Evolutionary conservation across 1,140 invertebrate genomes (phyloP), one percentile per base, ranked within the genome.

Genomic region (Papilio aristodemus): DNA sequence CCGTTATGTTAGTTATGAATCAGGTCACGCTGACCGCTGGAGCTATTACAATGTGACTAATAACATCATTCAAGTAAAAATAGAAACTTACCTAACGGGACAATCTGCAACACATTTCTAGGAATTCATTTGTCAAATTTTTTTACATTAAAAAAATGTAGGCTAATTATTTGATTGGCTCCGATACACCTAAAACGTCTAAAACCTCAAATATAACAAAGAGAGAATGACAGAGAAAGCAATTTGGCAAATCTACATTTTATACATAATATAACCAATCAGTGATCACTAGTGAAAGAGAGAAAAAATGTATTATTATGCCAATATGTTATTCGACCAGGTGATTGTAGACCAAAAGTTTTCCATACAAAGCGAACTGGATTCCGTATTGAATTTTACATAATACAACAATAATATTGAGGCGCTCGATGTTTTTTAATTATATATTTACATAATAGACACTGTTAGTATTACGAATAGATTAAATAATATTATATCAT

Each of bases 331-430:
- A 50, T 13, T 50, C 4, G 8, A 50, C 19, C 8, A 9, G 17
- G 4, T 22, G 10, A 22, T 22, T 50, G 10, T 50, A 22, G 19
- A 50, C 17, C 19, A 54, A 22, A 54, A 54, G 19, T 25, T 54
- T 54, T 54, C 46, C 46, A 54, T 7, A 9, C 46, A 0, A 10
- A 22, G 4, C 10, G 22, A 54, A 54, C 17, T 25, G 46, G 46
- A 54, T 50, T 50, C 43, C 19, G 19, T 4, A 17, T 22, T 22
- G 22, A 22, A 54, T 54, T 54, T 54, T 54, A 54, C 19, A 54
- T 54, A 25, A 54, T 54, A 54, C 46, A 22, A 46, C 43, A 54
- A 54, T 19, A 46, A 46, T 5, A 54, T 54, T 22, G 19, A 54
- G 10, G 22, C 19, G 46, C 46, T 54, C 11, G 10, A 22, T 54